A percentile compares a stretch with the other conserved stretches of the same genome.
phyloP scores from a whole-genome alignment of 64 coral and sea anemone genomes.

The Cladopsammia gracilis region DNA sequence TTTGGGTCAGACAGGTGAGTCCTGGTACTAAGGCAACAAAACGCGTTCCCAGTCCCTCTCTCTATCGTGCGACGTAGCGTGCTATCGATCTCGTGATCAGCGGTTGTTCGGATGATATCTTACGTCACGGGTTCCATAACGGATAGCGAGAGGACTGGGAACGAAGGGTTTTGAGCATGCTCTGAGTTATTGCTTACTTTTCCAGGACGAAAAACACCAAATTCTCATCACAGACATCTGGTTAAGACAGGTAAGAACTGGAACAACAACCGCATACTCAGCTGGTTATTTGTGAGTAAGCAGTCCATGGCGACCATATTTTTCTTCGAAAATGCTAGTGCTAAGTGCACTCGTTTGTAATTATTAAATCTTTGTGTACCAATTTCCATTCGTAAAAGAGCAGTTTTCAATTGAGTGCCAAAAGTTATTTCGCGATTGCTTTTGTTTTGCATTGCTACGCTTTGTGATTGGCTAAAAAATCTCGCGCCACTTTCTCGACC shows the following conservation, averaged over 20 bases:
- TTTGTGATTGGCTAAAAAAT: too few species aligned
- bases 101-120: not conserved
- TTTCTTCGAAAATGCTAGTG: too few species aligned
- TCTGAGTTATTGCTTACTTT: conserved; percentile 36
- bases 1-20: conserved; percentile 93
- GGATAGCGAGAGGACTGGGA: not conserved
- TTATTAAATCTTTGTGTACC: too few species aligned
- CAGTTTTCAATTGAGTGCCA: too few species aligned
- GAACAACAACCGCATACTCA: not conserved
- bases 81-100: not conserved
- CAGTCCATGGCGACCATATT: too few species aligned
- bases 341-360: too few species aligned
- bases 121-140: not conserved
- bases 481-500: too few species aligned
- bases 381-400: too few species aligned
- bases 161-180: not conserved
- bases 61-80: not conserved
- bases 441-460: too few species aligned
- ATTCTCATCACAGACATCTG: conserved; percentile 72
- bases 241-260: conserved; percentile 58
- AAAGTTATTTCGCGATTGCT: too few species aligned
- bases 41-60: not conserved
- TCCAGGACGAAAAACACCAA: conserved; percentile 73
- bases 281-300: too few species aligned
- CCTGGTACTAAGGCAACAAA: not conserved